A percentile compares a stretch with the other conserved stretches of the same genome.
Evolutionary conservation across 1,140 invertebrate genomes (phyloP).

Genomic region (Drosophila truncata): DNA sequence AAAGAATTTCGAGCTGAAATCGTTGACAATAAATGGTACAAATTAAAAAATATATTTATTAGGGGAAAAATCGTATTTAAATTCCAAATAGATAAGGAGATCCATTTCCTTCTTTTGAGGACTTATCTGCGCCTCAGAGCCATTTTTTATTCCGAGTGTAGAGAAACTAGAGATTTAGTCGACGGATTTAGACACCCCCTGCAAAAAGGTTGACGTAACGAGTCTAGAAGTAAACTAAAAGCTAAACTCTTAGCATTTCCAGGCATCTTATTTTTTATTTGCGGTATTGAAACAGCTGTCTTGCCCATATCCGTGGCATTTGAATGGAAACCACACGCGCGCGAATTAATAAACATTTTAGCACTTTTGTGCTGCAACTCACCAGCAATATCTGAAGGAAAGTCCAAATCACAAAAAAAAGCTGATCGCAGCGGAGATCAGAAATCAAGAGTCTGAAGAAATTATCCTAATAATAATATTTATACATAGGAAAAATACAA

Average conservation of each 20-base stretch:
- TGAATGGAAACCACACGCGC: slow-evolving; percentile 29
- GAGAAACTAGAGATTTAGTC: slow-evolving; percentile 32
- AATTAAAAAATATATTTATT: no score
- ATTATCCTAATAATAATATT: no score
- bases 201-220: slow-evolving; percentile 49
- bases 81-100: no score
- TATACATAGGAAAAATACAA: neutral
- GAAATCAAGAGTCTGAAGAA: neutral
- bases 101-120: no score
- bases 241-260: slow-evolving; percentile 23
- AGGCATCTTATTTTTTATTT: slow-evolving; percentile 26
- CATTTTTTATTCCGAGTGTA: neutral
- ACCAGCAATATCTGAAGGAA: slow-evolving; percentile 24
- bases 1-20: no score
- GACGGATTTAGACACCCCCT: slow-evolving; percentile 13
- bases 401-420: neutral
- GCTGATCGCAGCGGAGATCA: neutral
- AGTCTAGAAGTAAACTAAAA: slow-evolving; percentile 6
- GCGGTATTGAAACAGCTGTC: slow-evolving; percentile 57
- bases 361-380: slow-evolving; percentile 26
- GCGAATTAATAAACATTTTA: slow-evolving; percentile 41
- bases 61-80: no score
- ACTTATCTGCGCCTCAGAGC: neutral
- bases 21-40: no score
- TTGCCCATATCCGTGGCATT: slow-evolving; percentile 45